Evolutionary conservation across 2,113 vertebrate species (phyloP), one percentile per base, ranked within the genome.

Genomic region (Scytalopus superciliaris): DNA sequence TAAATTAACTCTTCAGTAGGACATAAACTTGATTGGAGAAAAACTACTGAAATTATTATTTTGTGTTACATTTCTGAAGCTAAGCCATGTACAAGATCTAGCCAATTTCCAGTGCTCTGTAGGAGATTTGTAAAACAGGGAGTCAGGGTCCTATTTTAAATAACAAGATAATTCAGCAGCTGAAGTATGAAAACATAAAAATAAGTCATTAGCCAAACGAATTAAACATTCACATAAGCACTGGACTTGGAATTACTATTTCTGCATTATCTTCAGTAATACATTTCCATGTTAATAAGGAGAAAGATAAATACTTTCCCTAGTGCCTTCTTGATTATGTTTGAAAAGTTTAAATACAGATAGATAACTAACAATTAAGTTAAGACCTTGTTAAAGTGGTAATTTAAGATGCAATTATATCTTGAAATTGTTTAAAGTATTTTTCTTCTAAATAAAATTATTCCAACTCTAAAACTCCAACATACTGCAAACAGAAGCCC

Each of bases 261-360:
- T 9, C 42, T 74, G 17, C 70, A 27, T 81, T 81, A 77, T 35
- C 25, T 25, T 55, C 27, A 81, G 10, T 80, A 80, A 74, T 27
- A 77, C 18, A 40, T 91, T 84, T 66, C 69, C 30, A 21, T 47
- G 33, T 35, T 91, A 96, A 87, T 50, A 78, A 87, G 27, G 8
- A 93, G 33, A 89, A 84, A 82, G 19, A 79, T 35, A 74, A 67
- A 84, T 24, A 80, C 35, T 67, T 89, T 33, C 49, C 82, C 56
- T 62, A 93, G 79, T 49, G 18, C 12, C 39, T 40, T 88, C 94
- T 28, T 66, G 24, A 81, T 64, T 84, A 90, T 10, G 22, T 73
- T 74, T 94, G 53, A 57, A 92, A 95, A 94, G n/a, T 68, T 91
- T 68, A 93, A 91, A 72, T 69, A 53, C 10, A 79, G 23, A 83